Percentiles rank a stretch among this genome's conserved stretches.
phyloP scores from a whole-genome alignment of 2,113 vertebrate genomes.

The Ptilonorhynchus violaceus region DNA sequence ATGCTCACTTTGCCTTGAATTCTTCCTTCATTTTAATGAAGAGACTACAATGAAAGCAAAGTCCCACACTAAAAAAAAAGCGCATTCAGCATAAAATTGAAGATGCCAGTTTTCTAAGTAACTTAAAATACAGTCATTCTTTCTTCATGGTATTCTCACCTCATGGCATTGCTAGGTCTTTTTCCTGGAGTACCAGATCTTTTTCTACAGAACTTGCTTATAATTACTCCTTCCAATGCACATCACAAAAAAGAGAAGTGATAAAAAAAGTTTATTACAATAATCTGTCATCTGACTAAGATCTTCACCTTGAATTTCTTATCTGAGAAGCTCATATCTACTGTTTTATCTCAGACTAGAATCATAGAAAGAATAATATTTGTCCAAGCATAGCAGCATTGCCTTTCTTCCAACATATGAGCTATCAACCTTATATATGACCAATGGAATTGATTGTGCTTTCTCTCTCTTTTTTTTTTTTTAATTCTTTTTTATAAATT shows the following conservation, averaged over 20 bases:
- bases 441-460: neutral
- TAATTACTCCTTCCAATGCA: neutral
- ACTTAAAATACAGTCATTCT: neutral
- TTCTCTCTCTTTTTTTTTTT: neutral
- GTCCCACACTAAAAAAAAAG: neutral
- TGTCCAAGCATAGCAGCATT: neutral
- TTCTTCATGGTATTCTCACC: neutral
- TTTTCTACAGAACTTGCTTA: neutral
- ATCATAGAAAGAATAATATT: neutral
- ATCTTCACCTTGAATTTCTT: neutral
- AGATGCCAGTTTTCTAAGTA: neutral
- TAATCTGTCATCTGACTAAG: neutral
- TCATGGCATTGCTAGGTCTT: neutral
- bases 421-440: neutral
- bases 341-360: neutral
- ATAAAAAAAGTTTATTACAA: neutral
- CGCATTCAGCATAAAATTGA: neutral
- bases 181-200: neutral
- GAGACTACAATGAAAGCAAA: neutral
- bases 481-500: neutral
- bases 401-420: neutral
- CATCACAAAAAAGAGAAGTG: neutral
- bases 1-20: neutral
- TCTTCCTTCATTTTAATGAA: neutral
- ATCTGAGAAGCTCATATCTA: neutral